phyloP scores from a whole-genome alignment of 2,113 vertebrate species.

The Rostratula benghalensis region DNA sequence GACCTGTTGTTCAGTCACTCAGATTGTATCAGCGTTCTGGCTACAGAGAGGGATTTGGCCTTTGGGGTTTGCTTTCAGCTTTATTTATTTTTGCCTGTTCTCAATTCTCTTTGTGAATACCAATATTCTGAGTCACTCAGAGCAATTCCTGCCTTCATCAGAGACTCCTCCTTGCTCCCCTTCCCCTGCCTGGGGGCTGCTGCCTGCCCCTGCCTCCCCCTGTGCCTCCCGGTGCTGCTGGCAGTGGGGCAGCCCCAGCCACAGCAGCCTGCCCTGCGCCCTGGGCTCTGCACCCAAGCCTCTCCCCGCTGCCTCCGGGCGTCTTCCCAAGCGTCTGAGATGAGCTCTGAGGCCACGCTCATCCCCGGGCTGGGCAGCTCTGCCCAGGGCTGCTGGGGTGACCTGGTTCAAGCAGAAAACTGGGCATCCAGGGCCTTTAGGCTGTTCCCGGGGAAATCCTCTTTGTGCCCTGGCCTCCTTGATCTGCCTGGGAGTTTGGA shows the following conservation, averaged over 20 bases:
- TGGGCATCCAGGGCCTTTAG: neutral
- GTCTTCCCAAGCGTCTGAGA: neutral
- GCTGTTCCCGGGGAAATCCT: neutral
- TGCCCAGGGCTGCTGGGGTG: fast-evolving
- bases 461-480: neutral
- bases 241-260: neutral
- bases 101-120: constrained; percentile 57
- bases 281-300: neutral
- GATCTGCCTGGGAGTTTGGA: neutral
- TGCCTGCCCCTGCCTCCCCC: constrained; percentile 60
- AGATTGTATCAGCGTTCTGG: constrained; percentile 56
- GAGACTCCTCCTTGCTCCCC: constrained; percentile 38
- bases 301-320: neutral
- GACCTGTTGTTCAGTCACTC: constrained; percentile 49
- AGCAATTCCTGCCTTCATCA: constrained; percentile 50
- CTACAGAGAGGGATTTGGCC: constrained; percentile 49
- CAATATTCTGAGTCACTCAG: constrained; percentile 57
- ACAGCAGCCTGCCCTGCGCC: neutral
- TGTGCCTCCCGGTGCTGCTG: neutral
- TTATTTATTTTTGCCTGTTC: constrained; percentile 63
- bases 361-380: neutral
- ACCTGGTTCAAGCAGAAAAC: neutral
- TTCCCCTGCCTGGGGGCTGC: constrained; percentile 36
- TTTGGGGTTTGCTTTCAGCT: constrained; percentile 50
- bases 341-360: neutral